A percentile compares a stretch with the other conserved stretches of the same genome.
Conservation (phyloP, 2,888 invertebrate species). For the Antheraea assamensis region DNA sequence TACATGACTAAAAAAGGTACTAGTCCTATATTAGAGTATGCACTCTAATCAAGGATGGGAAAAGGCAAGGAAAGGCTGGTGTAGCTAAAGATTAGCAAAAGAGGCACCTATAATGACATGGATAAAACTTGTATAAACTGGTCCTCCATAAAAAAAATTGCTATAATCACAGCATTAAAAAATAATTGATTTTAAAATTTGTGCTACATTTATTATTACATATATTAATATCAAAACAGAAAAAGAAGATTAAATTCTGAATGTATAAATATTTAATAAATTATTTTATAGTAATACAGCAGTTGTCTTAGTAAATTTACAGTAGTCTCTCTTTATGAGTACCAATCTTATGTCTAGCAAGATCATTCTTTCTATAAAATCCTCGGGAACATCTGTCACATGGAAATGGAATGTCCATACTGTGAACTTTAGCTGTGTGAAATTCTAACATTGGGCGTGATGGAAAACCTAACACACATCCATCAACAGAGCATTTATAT, state of each 20-base stretch:
- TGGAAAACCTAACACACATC: constrained; percentile 61
- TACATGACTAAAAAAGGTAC: no score
- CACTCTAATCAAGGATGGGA: no score
- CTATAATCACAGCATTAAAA: no score
- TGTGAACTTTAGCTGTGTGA: constrained; percentile 65
- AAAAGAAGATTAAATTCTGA: not conserved
- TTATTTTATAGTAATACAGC: not conserved
- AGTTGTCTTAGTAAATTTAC: constrained; percentile 22
- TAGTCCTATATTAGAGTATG: no score
- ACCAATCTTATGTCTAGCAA: constrained; percentile 65
- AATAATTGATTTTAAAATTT: no score
- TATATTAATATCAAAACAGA: no score
- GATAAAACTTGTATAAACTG: no score
- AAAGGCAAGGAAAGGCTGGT: no score
- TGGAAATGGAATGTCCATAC: constrained; percentile 56
- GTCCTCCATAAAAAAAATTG: no score
- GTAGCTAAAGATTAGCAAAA: no score
- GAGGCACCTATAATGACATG: no score
- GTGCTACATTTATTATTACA: no score
- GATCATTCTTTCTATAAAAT: constrained; percentile 71
- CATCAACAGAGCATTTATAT: constrained; percentile 57
- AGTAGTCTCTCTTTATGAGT: constrained; percentile 61
- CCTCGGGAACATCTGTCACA: constrained; percentile 67
- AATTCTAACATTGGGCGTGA: constrained; percentile 64
- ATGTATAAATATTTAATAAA: constrained; percentile 12